Evolutionary conservation across 2,113 vertebrate genomes (phyloP), one percentile per base, ranked within the genome.

Genomic region (Bagarius yarrelli): DNA sequence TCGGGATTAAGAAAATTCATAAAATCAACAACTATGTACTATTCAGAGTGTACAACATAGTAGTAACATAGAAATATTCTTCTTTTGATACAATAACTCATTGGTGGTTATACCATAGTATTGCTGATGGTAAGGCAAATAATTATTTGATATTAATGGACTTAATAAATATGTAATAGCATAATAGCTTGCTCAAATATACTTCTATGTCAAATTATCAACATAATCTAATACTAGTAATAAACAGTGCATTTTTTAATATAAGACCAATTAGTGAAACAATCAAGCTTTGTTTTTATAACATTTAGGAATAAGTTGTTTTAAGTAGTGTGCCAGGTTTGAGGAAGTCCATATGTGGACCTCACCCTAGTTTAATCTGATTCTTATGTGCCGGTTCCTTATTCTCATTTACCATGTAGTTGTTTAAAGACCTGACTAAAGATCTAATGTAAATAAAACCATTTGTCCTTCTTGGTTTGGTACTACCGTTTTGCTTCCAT

Each of bases 321-420:
- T n/a, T 75, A 32, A 75, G 34, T 34, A 36, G 72, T 57, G 32
- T 57, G 56, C 21, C 50, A 55, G 3, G 18, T 73, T 73, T 4
- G 14, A 59, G 73, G 34, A 59, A 59, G 34, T 59, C 55, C 73
- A 76, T 55, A 76, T 59, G 27, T 59, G 34, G 55, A 40, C 21
- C 5, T 76, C 55, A 75, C 53, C 36, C 30, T 52, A 75, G 53
- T 75, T 30, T 32, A 73, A 55, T 32, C 70, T 55, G n/a, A 19
- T 55, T 73, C 69, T 52, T 8, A 4, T 19, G 11, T 73, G 0
- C 32, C 9, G 55, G 47, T 55, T 50, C 15, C 52, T 73, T 52
- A 53, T 73, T 73, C 27, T 55, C 50, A 34, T 72, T n/a, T 72
- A 25, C 69, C 69, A 72, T 50, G 50, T 55, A 34, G 70, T 73